Percentiles rank a stretch among this genome's conserved stretches.
phyloP scores from a whole-genome alignment of 2,797 vertebrate species.

The Podargus strigoides region DNA sequence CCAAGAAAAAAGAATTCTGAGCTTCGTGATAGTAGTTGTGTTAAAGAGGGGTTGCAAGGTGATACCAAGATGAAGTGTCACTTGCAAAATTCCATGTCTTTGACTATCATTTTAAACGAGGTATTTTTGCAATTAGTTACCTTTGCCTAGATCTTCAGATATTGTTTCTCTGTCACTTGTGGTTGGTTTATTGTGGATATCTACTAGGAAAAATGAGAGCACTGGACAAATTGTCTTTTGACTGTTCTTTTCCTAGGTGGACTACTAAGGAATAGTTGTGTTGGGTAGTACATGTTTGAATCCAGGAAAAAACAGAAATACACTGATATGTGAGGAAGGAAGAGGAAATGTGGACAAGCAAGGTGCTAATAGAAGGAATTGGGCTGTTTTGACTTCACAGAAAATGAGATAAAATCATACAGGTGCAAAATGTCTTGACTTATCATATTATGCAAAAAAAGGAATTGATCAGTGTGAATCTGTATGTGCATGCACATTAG shows the following conservation, averaged over 20 bases:
- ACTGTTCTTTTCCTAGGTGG: not conserved
- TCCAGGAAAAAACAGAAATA: not conserved
- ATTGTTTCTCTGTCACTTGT: not conserved
- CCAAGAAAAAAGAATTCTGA: not conserved
- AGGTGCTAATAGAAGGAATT: not conserved
- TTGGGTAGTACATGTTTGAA: not conserved
- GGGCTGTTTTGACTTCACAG: not conserved
- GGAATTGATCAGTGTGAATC: not conserved
- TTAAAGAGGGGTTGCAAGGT: not conserved
- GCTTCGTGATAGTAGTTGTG: not conserved
- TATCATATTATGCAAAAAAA: not conserved
- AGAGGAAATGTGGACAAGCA: not conserved
- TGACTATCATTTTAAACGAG: not conserved
- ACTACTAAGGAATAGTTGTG: not conserved
- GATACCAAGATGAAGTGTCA: not conserved
- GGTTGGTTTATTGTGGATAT: not conserved
- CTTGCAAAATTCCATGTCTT: not conserved
- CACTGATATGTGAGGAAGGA: not conserved
- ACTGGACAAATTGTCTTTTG: not conserved
- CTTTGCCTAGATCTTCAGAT: not conserved
- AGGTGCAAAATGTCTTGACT: not conserved
- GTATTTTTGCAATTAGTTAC: not conserved
- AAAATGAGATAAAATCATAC: not conserved
- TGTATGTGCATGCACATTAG: not conserved
- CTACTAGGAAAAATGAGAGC: not conserved